Percentiles rank a stretch among this genome's conserved stretches.
Evolutionary conservation across 53 echinoderm and acorn worm genomes (phyloP).

Genomic region (Holothuria scabra): DNA sequence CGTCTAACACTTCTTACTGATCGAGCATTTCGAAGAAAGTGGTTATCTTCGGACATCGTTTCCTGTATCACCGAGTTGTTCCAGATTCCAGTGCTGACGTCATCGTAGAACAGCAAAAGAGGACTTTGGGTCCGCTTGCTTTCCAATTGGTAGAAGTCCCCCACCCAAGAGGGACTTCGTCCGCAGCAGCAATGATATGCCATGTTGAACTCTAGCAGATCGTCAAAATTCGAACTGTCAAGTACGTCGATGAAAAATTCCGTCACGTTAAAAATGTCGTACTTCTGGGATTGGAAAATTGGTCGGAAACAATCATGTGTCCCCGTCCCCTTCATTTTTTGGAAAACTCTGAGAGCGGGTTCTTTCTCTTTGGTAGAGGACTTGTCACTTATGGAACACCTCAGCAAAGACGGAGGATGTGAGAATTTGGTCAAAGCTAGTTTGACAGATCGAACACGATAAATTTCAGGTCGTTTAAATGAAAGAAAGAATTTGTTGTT

Average conservation of each 20-base stretch:
- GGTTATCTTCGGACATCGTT: not conserved
- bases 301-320: conserved; percentile 1
- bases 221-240: too few species aligned
- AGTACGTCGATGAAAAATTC: too few species aligned
- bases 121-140: not conserved
- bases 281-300: not conserved
- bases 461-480: not conserved
- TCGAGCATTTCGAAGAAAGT: not conserved
- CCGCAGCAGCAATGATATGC: not conserved
- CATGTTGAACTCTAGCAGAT: too few species aligned
- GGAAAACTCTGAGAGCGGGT: too few species aligned
- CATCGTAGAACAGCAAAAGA: conserved; percentile 9
- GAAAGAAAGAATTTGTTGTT: not conserved
- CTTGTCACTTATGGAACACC: too few species aligned
- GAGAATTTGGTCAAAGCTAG: not conserved
- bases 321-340: not conserved
- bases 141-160: not conserved
- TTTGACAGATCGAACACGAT: conserved; percentile 2
- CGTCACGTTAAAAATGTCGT: conserved; percentile 11
- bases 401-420: too few species aligned
- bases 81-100: not conserved
- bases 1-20: not conserved
- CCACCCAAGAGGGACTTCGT: not conserved
- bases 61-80: not conserved
- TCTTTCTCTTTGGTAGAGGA: not conserved